Percentiles rank a stretch among this genome's conserved stretches.
phyloP scores from a whole-genome alignment of 2,888 invertebrate genomes.

The Augiades crinisus region DNA sequence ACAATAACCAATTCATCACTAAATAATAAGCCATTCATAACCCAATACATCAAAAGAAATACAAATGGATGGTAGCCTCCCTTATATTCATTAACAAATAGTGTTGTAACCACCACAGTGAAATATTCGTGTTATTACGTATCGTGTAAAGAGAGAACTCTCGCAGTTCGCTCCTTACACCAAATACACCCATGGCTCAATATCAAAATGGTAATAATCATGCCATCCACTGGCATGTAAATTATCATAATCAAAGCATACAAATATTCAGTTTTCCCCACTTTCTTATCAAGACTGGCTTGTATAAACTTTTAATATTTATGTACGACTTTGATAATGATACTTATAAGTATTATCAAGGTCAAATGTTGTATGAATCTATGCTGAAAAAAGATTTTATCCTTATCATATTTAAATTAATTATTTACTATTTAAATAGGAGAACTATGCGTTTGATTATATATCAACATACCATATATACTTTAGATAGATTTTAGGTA shows the following conservation, averaged over 20 bases:
- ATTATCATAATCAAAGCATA: conserved; percentile 63
- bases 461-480: too few species aligned
- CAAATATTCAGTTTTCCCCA: conserved; percentile 79
- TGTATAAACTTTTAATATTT: conserved; percentile 17
- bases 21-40: too few species aligned
- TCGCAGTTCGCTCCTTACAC: conserved; percentile 66
- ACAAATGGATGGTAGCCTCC: too few species aligned
- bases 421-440: too few species aligned
- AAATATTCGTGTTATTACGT: conserved; percentile 32
- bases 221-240: conserved; percentile 60
- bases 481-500: too few species aligned
- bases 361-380: too few species aligned
- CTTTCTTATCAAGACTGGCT: conserved; percentile 50
- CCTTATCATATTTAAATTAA: too few species aligned
- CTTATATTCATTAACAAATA: too few species aligned
- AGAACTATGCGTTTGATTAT: too few species aligned
- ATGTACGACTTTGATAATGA: neutral
- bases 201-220: conserved; percentile 43
- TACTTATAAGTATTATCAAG: too few species aligned
- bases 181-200: conserved; percentile 24
- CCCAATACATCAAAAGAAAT: too few species aligned
- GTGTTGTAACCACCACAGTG: conserved; percentile 60
- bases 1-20: conserved; percentile 91
- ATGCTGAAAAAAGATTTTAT: too few species aligned
- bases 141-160: conserved; percentile 68